Conservation (phyloP, 2,797 vertebrate species). For the Threskiornis aethiopicus region DNA sequence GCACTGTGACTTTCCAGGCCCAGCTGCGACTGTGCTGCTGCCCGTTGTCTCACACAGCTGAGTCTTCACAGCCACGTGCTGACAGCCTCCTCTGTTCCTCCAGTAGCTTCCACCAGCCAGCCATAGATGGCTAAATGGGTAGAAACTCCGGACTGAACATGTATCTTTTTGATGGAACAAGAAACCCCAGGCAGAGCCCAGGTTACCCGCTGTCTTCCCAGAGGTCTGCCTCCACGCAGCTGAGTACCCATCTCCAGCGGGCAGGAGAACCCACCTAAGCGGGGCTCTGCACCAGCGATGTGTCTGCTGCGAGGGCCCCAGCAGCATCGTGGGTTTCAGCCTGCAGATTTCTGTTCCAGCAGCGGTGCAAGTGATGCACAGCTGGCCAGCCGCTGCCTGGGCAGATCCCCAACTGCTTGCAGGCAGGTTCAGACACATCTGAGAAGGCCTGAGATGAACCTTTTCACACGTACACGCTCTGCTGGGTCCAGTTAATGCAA, state of each 20-base stretch:
- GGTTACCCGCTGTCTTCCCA: neutral
- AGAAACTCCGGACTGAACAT: neutral
- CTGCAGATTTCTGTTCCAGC: neutral
- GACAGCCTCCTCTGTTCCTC: neutral
- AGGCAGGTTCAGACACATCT: neutral
- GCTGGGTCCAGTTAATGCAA: neutral
- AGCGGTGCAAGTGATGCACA: neutral
- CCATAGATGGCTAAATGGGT: neutral
- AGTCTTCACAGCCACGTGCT: rapidly evolving
- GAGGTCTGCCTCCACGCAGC: neutral
- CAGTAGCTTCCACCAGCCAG: neutral
- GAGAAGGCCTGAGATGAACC: neutral
- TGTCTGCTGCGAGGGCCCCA: rapidly evolving
- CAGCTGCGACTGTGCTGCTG: neutral
- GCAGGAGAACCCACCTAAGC: neutral
- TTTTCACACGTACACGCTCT: neutral
- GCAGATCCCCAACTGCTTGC: neutral
- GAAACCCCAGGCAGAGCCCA: neutral
- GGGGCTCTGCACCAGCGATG: neutral
- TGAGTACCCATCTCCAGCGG: neutral
- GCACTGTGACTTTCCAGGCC: neutral
- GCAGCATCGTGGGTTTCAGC: neutral
- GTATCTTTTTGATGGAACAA: neutral
- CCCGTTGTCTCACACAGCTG: neutral
- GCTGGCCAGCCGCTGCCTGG: neutral